These are phyloP conservation scores for Drosophila pallidifrons DNA, from an alignment of 1,140 invertebrate species.

Conservation along the genomic window DNA sequence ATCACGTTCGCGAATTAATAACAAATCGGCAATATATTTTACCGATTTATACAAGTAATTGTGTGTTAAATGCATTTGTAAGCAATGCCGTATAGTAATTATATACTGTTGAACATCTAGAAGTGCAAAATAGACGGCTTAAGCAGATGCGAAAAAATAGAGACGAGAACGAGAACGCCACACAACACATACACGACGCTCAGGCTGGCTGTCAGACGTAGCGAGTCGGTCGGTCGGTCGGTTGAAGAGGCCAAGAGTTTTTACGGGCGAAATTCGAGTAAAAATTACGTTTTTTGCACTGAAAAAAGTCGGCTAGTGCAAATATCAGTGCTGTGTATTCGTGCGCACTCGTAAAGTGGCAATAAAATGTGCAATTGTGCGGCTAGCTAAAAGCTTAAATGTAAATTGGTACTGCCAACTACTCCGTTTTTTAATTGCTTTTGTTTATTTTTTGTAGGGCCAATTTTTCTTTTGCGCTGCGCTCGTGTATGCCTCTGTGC, in stretches of 20 bases:
- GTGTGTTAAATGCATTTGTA: not conserved
- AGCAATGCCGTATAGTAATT: not conserved
- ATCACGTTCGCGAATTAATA: slow-evolving; percentile 41
- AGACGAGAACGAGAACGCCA: slow-evolving; percentile 77
- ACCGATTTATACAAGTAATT: slow-evolving; percentile 30
- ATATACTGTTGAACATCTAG: slow-evolving; percentile 24
- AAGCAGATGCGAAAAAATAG: slow-evolving; percentile 76
- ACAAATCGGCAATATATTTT: slow-evolving; percentile 30
- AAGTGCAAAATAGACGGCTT: slow-evolving; percentile 52
- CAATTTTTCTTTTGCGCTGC: slow-evolving; percentile 81
- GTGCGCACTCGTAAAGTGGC: slow-evolving; percentile 31
- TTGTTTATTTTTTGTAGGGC: slow-evolving; percentile 82
- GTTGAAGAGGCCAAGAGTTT: slow-evolving; percentile 70
- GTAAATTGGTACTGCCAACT: slow-evolving; percentile 71
- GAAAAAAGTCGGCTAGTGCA: slow-evolving; percentile 37
- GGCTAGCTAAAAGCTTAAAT: slow-evolving; percentile 39
- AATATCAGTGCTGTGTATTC: slow-evolving; percentile 34
- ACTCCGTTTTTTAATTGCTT: slow-evolving; percentile 78
- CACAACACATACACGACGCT: slow-evolving; percentile 76
- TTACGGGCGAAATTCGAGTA: slow-evolving; percentile 71
- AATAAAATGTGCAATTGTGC: slow-evolving; percentile 65
- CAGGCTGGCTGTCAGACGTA: slow-evolving; percentile 67
- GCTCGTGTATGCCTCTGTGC: slow-evolving; percentile 43
- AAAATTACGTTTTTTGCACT: slow-evolving; percentile 65
- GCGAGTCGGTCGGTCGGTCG: slow-evolving; percentile 69